Base-by-base conservation (phyloP, 37 sponge, comb jelly and placozoan genomes). In the Chondrosia reniformis region DNA sequence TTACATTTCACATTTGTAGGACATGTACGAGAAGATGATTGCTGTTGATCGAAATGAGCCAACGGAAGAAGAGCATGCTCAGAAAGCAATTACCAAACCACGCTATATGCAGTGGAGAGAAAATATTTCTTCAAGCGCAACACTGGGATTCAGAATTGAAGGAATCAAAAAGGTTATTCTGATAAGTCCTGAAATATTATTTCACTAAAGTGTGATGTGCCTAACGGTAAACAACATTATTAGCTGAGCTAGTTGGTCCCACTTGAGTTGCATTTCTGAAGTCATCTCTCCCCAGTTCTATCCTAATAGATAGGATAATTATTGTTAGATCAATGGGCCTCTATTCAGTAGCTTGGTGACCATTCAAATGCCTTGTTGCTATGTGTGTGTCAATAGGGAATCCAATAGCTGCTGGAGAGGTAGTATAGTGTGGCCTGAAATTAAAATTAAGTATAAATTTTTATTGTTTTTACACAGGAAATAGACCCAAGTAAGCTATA, bases 61-160 rank as follows among this genome's bases (percentile, higher is more conserved):
- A 0, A 95, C 96, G 0, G 85, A 75, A 17, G 86, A 88, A 63
- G 99, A 98, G 81, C 82, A 91, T 72, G 69, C 83, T 0, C 75
- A 69, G 39, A 65, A 76, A 49, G 99, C 99, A 72, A 95, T 98
- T 83, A 88, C 92, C 40, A 98, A 98, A 74, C 94, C 94, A 4
- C 86, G 99, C 33, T 98, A 98, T 89, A 98, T 98, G 99, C 89
- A 90, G 32, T 98, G 94, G 94, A 84, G 99, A 49, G 99, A 98
- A 72, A 80, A 81, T 9, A 58, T 88, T 39, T 89, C 94, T 0
- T 94, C 99, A 8, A 90, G 87, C 49, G 87, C 92, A 12, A 86
- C 84, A 22, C 77, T 94, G 27, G 99, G 99, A 43, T 98, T 94
- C 86, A 62, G 99, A 40, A 98, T 98, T 42, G 99, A 98, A 59